A percentile compares a stretch with the other conserved stretches of the same genome.
These are phyloP conservation scores for Paramormyrops kingsleyae DNA, from an alignment of 2,113 vertebrate genomes.

Conservation along the genomic window DNA sequence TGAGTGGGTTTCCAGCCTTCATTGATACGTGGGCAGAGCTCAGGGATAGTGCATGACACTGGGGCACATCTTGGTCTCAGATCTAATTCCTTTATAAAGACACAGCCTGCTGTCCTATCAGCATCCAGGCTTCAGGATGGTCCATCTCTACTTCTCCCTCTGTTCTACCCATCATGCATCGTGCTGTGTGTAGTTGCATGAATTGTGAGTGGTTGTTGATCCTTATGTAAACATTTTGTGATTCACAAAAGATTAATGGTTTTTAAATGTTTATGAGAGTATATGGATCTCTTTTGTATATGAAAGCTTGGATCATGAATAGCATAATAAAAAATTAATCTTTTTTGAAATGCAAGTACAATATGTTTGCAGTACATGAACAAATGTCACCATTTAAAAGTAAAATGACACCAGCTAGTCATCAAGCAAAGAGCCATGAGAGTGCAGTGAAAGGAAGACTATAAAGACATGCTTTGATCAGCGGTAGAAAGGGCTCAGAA, in stretches of 20 bases:
- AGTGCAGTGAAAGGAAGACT: not conserved
- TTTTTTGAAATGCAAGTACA: not conserved
- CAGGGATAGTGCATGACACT: not conserved
- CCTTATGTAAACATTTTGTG: not conserved
- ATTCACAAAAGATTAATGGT: not conserved
- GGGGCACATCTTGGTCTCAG: not conserved
- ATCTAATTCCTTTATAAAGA: not conserved
- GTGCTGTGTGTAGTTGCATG: not conserved
- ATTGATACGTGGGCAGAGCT: not conserved
- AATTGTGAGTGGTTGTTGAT: not conserved
- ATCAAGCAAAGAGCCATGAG: not conserved
- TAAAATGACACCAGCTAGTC: not conserved
- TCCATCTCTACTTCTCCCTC: not conserved
- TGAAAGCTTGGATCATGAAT: not conserved
- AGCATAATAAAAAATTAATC: not conserved
- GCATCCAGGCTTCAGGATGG: not conserved
- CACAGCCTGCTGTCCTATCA: not conserved
- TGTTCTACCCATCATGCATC: not conserved
- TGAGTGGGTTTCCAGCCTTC: not conserved
- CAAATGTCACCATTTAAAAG: not conserved
- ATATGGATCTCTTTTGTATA: not conserved
- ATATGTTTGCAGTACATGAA: not conserved
- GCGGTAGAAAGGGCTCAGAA: not conserved
- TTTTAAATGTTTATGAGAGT: not conserved
- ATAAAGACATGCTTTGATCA: not conserved